phyloP scores from a whole-genome alignment of 2,113 vertebrate species.

The Maccullochella peelii region DNA sequence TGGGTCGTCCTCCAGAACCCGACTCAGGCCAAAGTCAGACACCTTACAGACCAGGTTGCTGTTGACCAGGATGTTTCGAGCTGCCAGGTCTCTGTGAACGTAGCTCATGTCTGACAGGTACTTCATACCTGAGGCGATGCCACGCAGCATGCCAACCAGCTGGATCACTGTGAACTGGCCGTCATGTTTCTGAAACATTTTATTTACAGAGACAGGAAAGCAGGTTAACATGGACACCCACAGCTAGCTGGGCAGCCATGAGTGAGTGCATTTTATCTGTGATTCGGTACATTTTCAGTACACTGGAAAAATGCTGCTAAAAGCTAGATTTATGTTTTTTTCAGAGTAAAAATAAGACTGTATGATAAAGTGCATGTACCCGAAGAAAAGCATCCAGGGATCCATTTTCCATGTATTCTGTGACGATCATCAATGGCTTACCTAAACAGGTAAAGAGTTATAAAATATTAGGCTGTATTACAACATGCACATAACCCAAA shows the following conservation, averaged over 20 bases:
- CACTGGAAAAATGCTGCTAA: background rate
- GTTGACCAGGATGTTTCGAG: constrained; percentile 97
- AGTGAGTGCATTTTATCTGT: background rate
- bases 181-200: constrained; percentile 91
- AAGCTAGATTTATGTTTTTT: background rate
- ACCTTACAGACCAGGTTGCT: constrained; percentile 99
- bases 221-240: constrained; percentile 68
- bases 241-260: background rate
- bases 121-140: constrained; percentile 98
- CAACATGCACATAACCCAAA: background rate
- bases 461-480: background rate
- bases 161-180: constrained; percentile 98
- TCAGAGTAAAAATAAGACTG: background rate
- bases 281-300: background rate
- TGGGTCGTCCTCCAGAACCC: constrained; percentile 95
- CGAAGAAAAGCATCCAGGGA: constrained; percentile 97
- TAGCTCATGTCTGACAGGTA: constrained; percentile 99
- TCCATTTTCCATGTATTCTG: constrained; percentile 99
- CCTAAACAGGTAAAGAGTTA: constrained; percentile 80
- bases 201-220: constrained; percentile 49
- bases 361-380: constrained; percentile 80
- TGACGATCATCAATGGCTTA: constrained; percentile 99
- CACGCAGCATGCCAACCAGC: constrained; percentile 97
- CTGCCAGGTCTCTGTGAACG: constrained; percentile 95
- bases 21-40: constrained; percentile 98